Conservation (phyloP, 2,888 invertebrate species). For the Hecatera dysodea region DNA sequence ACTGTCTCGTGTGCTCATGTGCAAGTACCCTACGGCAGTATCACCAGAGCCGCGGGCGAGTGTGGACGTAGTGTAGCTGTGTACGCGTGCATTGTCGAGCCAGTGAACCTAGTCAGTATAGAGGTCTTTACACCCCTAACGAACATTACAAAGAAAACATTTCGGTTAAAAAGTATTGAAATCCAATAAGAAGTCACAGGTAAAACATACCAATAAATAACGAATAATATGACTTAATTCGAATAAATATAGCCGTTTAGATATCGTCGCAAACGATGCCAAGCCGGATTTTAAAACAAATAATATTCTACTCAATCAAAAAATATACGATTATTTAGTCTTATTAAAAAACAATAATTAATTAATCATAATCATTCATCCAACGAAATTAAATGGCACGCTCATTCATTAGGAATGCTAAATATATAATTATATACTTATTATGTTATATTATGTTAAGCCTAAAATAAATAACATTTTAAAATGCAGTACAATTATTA, state of each 20-base stretch:
- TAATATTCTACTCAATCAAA: constrained; percentile 16
- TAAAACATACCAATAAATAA: constrained; percentile 46
- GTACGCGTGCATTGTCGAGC: too few species aligned
- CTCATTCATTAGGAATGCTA: constrained; percentile 68
- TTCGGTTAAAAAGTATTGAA: constrained; percentile 21
- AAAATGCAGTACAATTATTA: constrained; percentile 77
- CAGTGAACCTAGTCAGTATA: too few species aligned
- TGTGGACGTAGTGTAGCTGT: too few species aligned
- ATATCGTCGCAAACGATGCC: constrained; percentile 8
- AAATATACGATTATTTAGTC: constrained; percentile 8
- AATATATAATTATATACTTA: constrained; percentile 12
- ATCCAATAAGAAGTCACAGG: constrained; percentile 31
- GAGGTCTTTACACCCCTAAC: constrained; percentile 24
- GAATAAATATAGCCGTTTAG: constrained; percentile 40
- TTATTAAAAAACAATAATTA: constrained; percentile 11
- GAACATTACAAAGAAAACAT: constrained; percentile 21
- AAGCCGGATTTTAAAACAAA: constrained; percentile 23
- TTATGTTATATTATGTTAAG: constrained; percentile 40
- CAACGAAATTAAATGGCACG: constrained; percentile 72
- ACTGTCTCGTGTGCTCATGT: too few species aligned
- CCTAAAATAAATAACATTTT: constrained; percentile 69
- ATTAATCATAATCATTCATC: constrained; percentile 39
- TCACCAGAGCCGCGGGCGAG: too few species aligned
- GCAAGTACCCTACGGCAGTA: too few species aligned
- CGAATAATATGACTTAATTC: constrained; percentile 34